Evolutionary conservation across 2,113 vertebrate genomes (phyloP), one percentile per base, ranked within the genome.

Genomic region (Prionailurus viverrinus): DNA sequence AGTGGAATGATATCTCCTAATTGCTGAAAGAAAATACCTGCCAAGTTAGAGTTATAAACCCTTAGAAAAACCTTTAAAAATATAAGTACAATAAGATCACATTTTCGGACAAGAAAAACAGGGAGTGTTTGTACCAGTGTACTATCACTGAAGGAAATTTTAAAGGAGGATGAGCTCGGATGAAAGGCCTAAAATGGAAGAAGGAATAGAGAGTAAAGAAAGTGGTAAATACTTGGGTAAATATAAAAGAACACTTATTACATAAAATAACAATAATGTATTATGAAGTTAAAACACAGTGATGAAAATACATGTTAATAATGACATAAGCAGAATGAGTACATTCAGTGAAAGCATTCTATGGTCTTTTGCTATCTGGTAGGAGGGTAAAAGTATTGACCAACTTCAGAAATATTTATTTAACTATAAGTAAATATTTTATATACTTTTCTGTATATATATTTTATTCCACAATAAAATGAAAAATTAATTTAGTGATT

Each of bases 351-450:
- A 68, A 73, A 63, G 3, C 65, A 53, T 79, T 80, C 16, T 36
- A 8, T 7, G 31, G 21, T 66, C 13, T 55, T 93, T 71, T 55
- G 79, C 53, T 82, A 25, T 90, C 7, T 84, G 48, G 3, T 18
- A 48, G 27, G 15, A 66, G 8, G 39, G 3, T 82, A 92, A 92
- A 81, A 2, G 6, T 80, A 16, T 18, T 81, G 13, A 84, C 73
- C 91, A 86, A 93, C 19, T 78, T 90, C 63, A 84, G 71, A 96
- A 85, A 79, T 84, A 41, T 82, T 81, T 73, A 13, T 73, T 63
- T 74, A 73, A 69, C 33, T 63, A 39, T 29, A n/a, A 55, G 55
- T 48, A 45, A 79, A n/a, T 21, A 31, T 74, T 41, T 80, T 53
- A 31, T 33, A 2, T 23, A n/a, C 2, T 33, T 87, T 79, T 74